Evolutionary conservation across 2,113 vertebrate genomes (phyloP), one percentile per base, ranked within the genome.

Genomic region (Corynorhinus townsendii): DNA sequence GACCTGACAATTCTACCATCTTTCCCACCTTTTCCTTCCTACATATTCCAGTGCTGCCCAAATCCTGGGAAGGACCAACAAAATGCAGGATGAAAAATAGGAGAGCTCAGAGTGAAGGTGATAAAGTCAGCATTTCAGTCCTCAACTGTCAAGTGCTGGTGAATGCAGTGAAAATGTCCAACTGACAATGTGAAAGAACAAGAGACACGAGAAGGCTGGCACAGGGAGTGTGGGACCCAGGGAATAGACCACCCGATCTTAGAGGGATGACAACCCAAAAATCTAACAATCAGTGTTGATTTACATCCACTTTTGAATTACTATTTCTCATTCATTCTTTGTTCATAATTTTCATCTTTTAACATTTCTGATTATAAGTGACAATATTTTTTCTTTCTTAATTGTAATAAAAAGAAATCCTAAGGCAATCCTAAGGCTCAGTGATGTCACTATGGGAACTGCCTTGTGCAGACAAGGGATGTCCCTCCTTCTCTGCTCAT

Each of bases 31-130:
- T 62, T 62, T 62, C 56, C 56, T 62, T 26, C 24, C 56, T 24
- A 62, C 56, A 62, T 62, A 62, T 59, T 24, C 56, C 10, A 12
- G 56, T 62, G 12, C 52, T 24, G 17, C 38, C 43, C n/a, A 14
- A 43, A 77, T 3, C 1, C 1, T 3, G 9, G 15, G 3, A 3
- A 22, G 14, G 20, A 24, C 4, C 24, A n/a, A 19, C 30, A 45
- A 84, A 68, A 28, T 62, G 4, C 22, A n/a, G 8, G 30, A 33
- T 2, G 26, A n/a, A 16, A 92, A 68, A 45, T 2, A 47, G 20
- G 11, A 4, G 43, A 68, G 62, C 59, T 4, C 15, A 3, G 52
- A 30, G 15, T 9, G 10, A 71, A 7, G 17, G 19, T 47, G 86
- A 40, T 4, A 7, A 33, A 30, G 76, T 10, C 69, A 40, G 22